A percentile compares a stretch with the other conserved stretches of the same genome.
phyloP scores from a whole-genome alignment of 2,113 vertebrate species.

The Sphyrna mokarran region DNA sequence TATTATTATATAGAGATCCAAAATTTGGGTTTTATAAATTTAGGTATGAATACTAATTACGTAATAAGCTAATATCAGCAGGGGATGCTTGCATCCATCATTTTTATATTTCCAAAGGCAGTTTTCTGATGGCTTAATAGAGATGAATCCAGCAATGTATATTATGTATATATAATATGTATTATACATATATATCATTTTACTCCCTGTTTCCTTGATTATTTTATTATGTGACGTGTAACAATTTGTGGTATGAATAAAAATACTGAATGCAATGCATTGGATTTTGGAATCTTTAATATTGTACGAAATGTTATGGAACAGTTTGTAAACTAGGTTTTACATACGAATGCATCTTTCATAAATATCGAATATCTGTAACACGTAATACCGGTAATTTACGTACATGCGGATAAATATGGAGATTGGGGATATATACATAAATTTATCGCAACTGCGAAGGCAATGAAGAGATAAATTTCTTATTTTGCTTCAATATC shows the following conservation, averaged over 20 bases:
- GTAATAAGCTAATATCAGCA: slow-evolving; percentile 62
- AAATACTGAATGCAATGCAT: slow-evolving; percentile 75
- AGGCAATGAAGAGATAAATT: slow-evolving; percentile 89
- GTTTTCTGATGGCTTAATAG: slow-evolving; percentile 49
- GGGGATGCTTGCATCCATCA: slow-evolving; percentile 66
- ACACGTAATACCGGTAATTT: slow-evolving; percentile 96
- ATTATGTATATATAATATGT: not conserved
- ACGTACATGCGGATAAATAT: slow-evolving; percentile 98
- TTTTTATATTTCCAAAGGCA: slow-evolving; percentile 59
- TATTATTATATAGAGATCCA: slow-evolving; percentile 56
- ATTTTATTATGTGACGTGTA: slow-evolving; percentile 14
- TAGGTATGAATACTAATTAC: slow-evolving; percentile 74
- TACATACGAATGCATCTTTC: slow-evolving; percentile 98
- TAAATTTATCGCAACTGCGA: slow-evolving; percentile 87
- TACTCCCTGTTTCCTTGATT: slow-evolving; percentile 13
- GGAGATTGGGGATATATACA: slow-evolving; percentile 98
- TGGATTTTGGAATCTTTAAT: slow-evolving; percentile 98
- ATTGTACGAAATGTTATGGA: slow-evolving; percentile 99
- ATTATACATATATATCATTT: not conserved
- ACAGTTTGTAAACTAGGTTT: slow-evolving; percentile 99
- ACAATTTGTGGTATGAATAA: slow-evolving; percentile 32
- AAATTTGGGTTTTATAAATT: slow-evolving; percentile 69
- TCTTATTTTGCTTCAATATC: slow-evolving; percentile 89
- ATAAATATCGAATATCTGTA: slow-evolving; percentile 99
- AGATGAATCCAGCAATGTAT: not conserved